Percentiles rank a stretch among this genome's conserved stretches.
These are phyloP conservation scores for Saxidomus purpurata DNA, from an alignment of 1,140 invertebrate species.

Conservation along the genomic window DNA sequence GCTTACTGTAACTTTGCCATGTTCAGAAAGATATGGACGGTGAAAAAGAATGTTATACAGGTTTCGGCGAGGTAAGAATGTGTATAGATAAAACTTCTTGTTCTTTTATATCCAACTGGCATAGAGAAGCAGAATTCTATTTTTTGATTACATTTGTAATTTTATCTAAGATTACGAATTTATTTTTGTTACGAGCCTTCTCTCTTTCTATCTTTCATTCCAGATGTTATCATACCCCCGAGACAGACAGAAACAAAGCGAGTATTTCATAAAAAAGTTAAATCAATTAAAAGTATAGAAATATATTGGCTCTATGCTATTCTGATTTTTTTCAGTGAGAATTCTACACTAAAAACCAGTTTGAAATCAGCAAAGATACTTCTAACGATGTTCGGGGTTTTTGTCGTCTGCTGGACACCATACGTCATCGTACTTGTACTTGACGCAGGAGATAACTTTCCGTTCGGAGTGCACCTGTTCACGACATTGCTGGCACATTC, in stretches of 20 bases:
- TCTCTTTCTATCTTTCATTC: too few relatives aligned
- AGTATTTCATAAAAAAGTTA: too few relatives aligned
- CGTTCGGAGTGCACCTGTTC: slow-evolving; percentile 79
- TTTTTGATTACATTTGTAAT: too few relatives aligned
- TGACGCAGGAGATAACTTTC: slow-evolving; percentile 76
- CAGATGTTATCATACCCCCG: too few relatives aligned
- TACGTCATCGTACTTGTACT: slow-evolving; percentile 81
- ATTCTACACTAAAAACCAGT: slow-evolving; percentile 61
- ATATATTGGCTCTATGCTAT: too few relatives aligned
- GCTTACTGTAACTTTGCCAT: slow-evolving; percentile 76
- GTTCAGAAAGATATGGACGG: slow-evolving; percentile 76
- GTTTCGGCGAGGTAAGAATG: not conserved
- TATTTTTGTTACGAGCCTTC: too few relatives aligned
- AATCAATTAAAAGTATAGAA: too few relatives aligned
- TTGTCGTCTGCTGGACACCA: slow-evolving; percentile 83
- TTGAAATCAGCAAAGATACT: slow-evolving; percentile 78
- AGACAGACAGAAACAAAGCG: too few relatives aligned
- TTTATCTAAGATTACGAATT: too few relatives aligned
- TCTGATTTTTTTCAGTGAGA: not conserved
- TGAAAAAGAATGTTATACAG: slow-evolving; percentile 62
- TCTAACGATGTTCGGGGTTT: slow-evolving; percentile 81
- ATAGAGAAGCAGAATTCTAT: too few relatives aligned
- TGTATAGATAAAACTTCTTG: not conserved
- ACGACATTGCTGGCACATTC: slow-evolving; percentile 82
- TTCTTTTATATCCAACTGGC: too few relatives aligned